Evolutionary conservation across 2,797 vertebrate genomes (phyloP).

Genomic region (Alca torda): DNA sequence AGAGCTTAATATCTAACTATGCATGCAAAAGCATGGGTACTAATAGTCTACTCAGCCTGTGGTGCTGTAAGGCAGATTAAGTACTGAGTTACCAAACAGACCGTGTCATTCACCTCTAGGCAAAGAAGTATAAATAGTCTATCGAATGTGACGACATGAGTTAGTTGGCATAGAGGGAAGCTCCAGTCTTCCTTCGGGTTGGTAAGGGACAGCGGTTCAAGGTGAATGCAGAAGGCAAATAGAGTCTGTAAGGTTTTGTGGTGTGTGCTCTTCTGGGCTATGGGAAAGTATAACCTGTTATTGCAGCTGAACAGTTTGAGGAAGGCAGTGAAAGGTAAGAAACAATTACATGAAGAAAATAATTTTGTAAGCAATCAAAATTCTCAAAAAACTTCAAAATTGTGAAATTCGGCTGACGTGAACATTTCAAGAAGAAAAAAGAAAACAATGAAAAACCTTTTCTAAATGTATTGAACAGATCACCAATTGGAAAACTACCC

Average conservation of each 20-base stretch:
- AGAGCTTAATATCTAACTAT: neutral
- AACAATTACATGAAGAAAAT: neutral
- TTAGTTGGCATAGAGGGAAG: neutral
- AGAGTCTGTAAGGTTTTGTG: neutral
- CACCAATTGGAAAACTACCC: neutral
- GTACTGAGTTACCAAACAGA: neutral
- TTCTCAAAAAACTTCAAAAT: neutral
- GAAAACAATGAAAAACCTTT: neutral
- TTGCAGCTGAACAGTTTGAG: neutral
- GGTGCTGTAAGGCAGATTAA: neutral
- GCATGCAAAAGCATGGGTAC: neutral
- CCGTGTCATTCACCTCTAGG: neutral
- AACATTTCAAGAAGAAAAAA: neutral
- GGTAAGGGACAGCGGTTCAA: neutral
- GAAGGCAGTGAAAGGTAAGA: neutral
- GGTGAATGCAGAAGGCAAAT: neutral
- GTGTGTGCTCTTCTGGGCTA: neutral
- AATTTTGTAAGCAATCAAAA: neutral
- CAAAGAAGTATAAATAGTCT: neutral
- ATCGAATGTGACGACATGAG: neutral
- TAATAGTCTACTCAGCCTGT: neutral
- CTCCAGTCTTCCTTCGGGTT: neutral
- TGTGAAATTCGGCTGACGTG: neutral
- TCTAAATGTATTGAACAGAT: constrained; percentile 45
- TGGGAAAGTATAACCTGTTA: neutral